These are phyloP conservation scores for Phoeniculus purpureus DNA, from an alignment of 2,797 vertebrate species.

Conservation along the genomic window DNA sequence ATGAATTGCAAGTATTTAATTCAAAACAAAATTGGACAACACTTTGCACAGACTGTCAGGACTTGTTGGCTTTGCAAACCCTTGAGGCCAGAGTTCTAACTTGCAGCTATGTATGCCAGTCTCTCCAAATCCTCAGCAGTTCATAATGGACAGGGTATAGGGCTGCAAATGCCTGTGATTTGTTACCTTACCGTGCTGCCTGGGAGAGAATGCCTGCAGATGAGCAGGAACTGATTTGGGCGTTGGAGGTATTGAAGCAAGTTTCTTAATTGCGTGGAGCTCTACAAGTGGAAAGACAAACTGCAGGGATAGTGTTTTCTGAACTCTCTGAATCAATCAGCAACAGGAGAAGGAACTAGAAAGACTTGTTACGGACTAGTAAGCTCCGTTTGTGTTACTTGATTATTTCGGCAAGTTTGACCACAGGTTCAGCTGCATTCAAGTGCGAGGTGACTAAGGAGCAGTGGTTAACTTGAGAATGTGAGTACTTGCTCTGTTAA, in stretches of 20 bases:
- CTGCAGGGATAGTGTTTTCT: slow-evolving; percentile 56
- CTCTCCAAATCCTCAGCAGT: slow-evolving; percentile 44
- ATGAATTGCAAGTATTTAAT: slow-evolving; percentile 49
- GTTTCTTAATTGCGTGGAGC: slow-evolving; percentile 39
- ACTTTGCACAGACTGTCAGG: slow-evolving; percentile 55
- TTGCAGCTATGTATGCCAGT: not conserved
- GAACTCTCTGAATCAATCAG: slow-evolving; percentile 36
- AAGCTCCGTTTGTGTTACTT: slow-evolving; percentile 40
- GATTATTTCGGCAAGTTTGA: slow-evolving; percentile 51
- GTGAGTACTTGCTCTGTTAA: slow-evolving; percentile 62
- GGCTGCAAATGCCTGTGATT: slow-evolving; percentile 39
- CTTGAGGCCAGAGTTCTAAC: slow-evolving; percentile 49
- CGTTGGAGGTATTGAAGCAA: slow-evolving; percentile 45
- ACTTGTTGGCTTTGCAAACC: slow-evolving; percentile 65
- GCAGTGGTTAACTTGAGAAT: slow-evolving; percentile 25
- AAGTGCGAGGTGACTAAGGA: slow-evolving; percentile 52
- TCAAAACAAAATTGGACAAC: slow-evolving; percentile 30
- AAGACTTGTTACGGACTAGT: slow-evolving; percentile 46
- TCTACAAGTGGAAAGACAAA: slow-evolving; percentile 36
- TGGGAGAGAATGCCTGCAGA: slow-evolving; percentile 40
- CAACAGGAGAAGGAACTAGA: slow-evolving; percentile 52
- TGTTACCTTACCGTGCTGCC: slow-evolving; percentile 18
- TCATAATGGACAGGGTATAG: slow-evolving; percentile 48
- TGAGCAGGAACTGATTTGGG: slow-evolving; percentile 41
- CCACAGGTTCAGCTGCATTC: slow-evolving; percentile 48